Base-by-base conservation (phyloP, 2,888 invertebrate genomes). In the Cerastis rubricosa region DNA sequence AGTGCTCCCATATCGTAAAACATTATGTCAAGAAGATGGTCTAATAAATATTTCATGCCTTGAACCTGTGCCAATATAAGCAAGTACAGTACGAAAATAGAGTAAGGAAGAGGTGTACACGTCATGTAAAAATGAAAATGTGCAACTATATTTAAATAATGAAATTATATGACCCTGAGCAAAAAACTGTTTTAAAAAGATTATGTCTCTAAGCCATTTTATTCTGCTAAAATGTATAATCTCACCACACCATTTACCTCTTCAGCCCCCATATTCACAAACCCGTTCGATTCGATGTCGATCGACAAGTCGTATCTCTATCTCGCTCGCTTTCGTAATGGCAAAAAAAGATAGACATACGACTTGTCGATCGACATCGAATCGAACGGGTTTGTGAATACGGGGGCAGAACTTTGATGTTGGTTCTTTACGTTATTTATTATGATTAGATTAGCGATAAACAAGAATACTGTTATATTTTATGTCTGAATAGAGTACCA, bases 21-120 rank as follows among this genome's bases (percentile, higher is more conserved):
- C 77, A 70, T n/a, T 75, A 78, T 76, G 78, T 81, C 74, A 74
- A 76, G 68, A 78, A 57, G 25, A 77, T 66, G 25, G 69, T n/a
- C 61, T 65, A 66, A 81, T 88, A 85, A 80, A 83, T 82, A 82
- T n/a, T 71, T 54, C 69, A 77, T 76, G 64, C 66, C 74, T 87
- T 89, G 89, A 88, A 81, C 43, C 74, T 45, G 66, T 81, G 90
- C 90, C 90, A 89, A 86, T 78, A 74, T 71, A 64, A 71, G 61
- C 14, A 35, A 59, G 57, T 71, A 61, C 8, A n/a, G 61, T 29
- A 69, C 75, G 45, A 61, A 81, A 89, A 88, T 88, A 88, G 81
- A 84, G 45, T 78, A 80, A 68, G 29, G 73, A 74, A 70, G 68
- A 71, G 40, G 12, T 40, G 43, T 45, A 45, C 4, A 2, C 14